phyloP scores from a whole-genome alignment of 2,797 vertebrate species.

The Cynodonichthys magdalenae region DNA sequence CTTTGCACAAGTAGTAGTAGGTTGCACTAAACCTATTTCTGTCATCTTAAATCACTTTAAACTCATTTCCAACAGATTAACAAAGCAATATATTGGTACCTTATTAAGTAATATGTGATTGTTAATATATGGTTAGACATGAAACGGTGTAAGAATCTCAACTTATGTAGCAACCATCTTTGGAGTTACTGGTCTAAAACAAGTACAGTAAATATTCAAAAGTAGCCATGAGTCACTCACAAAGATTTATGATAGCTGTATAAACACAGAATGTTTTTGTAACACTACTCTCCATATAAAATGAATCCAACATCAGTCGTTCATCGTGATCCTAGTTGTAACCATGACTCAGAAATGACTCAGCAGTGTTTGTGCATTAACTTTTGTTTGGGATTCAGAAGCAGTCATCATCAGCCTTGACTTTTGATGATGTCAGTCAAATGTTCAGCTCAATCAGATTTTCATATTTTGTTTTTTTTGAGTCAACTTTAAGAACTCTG shows the following conservation, averaged over 20 bases:
- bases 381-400: conserved; percentile 21
- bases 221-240: neutral
- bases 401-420: neutral
- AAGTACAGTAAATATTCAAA: no score
- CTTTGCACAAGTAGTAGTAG: no score
- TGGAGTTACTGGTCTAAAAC: no score
- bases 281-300: neutral
- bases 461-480: neutral
- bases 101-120: no score
- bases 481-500: neutral
- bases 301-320: neutral
- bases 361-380: conserved; percentile 10
- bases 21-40: no score
- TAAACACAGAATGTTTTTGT: neutral
- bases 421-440: conserved; percentile 19
- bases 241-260: neutral
- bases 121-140: no score
- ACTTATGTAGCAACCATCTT: no score
- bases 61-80: no score
- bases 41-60: no score
- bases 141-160: no score
- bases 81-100: no score
- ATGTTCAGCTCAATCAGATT: neutral
- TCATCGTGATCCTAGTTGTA: conserved; percentile 6
- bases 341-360: conserved; percentile 40